Evolutionary conservation across 2,797 vertebrate species (phyloP).

Genomic region (Squalus acanthias): DNA sequence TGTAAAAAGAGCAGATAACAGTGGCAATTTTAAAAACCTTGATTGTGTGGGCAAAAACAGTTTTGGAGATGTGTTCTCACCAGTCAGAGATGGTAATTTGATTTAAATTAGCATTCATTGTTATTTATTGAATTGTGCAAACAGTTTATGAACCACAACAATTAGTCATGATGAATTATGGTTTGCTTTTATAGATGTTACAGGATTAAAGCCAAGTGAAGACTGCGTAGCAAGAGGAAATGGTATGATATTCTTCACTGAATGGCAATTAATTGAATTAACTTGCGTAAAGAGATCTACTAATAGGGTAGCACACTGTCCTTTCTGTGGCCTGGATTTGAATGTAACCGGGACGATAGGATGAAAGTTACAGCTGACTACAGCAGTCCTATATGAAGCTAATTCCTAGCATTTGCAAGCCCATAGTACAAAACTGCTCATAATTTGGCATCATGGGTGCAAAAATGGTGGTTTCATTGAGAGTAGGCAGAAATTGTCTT

Average conservation of each 20-base stretch:
- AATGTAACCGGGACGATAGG: background rate
- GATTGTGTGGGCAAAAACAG: constrained; percentile 70
- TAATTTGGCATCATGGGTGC: background rate
- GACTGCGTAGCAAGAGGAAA: constrained; percentile 64
- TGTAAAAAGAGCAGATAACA: constrained; percentile 55
- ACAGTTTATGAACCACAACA: background rate
- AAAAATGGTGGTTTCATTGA: background rate
- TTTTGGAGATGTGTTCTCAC: constrained; percentile 88
- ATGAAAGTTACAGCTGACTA: background rate
- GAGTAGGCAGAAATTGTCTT: background rate
- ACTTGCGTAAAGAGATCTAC: background rate
- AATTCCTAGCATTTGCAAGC: background rate
- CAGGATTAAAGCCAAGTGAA: constrained; percentile 54
- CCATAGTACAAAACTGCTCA: background rate
- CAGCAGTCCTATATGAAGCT: background rate
- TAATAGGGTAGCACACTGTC: background rate
- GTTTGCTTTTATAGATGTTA: constrained; percentile 57
- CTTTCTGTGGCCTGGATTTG: background rate
- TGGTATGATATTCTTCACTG: constrained; percentile 56
- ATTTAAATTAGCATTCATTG: background rate
- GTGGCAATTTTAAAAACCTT: constrained; percentile 55
- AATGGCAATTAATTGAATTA: background rate
- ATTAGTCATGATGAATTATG: background rate
- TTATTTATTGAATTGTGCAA: background rate
- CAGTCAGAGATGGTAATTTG: constrained; percentile 71